Conservation (phyloP, 2,113 vertebrate genomes). For the Plotosus lineatus region DNA sequence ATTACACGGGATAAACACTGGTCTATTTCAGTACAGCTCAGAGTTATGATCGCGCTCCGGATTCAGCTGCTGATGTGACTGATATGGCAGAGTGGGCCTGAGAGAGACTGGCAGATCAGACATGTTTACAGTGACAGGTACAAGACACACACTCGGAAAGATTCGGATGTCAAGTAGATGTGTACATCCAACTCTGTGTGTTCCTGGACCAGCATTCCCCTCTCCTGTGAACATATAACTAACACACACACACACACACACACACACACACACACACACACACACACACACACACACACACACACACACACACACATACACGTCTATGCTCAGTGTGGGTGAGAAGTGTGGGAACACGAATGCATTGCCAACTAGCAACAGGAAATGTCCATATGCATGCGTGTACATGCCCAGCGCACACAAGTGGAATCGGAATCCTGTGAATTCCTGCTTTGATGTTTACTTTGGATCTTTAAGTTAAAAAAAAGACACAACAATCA, state of each 20-base stretch:
- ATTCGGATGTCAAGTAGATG: slow-evolving; percentile 40
- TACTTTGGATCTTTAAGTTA: neutral
- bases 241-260: slow-evolving; percentile 55
- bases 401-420: neutral
- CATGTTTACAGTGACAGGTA: slow-evolving; percentile 43
- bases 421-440: neutral
- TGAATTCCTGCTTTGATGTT: neutral
- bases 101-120: slow-evolving; percentile 40
- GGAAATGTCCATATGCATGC: slow-evolving; percentile 14
- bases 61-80: slow-evolving; percentile 34
- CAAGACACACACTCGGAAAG: slow-evolving; percentile 43
- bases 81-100: slow-evolving; percentile 35
- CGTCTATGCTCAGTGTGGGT: slow-evolving; percentile 9
- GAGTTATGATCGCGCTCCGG: neutral
- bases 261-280: slow-evolving; percentile 55
- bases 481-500: neutral
- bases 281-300: slow-evolving; percentile 52
- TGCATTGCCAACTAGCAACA: slow-evolving; percentile 1
- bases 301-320: slow-evolving; percentile 16
- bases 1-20: neutral
- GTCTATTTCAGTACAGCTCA: neutral
- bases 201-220: slow-evolving; percentile 65
- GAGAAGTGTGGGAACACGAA: slow-evolving; percentile 21
- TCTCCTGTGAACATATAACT: slow-evolving; percentile 63
- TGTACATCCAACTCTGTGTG: slow-evolving; percentile 55